Percentiles rank a stretch among this genome's conserved stretches.
These are phyloP conservation scores for Rhea americana DNA, from an alignment of 2,113 vertebrate genomes.

Conservation along the genomic window DNA sequence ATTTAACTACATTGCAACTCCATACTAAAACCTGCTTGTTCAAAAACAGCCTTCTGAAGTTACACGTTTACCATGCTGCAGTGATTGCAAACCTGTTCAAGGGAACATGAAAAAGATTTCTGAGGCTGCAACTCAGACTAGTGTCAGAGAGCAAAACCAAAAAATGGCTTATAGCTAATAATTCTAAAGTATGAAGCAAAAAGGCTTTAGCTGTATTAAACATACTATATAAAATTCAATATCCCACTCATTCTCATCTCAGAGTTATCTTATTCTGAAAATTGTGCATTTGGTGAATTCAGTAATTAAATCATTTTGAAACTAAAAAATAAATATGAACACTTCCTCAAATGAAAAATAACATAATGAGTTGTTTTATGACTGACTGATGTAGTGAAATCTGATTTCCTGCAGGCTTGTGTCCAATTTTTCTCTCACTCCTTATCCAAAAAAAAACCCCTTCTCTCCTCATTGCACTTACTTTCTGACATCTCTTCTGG, in stretches of 20 bases:
- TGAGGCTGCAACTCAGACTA: background rate
- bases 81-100: background rate
- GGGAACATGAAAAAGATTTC: background rate
- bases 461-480: background rate
- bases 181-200: background rate
- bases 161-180: background rate
- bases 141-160: background rate
- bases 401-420: background rate
- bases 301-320: constrained; percentile 1
- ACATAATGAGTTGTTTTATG: background rate
- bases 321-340: background rate
- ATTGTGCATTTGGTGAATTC: background rate
- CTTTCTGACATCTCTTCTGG: background rate
- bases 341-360: background rate
- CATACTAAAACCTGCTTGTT: background rate
- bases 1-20: background rate
- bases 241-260: background rate
- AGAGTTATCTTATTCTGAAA: background rate
- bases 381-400: background rate
- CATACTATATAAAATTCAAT: background rate
- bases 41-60: background rate
- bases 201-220: background rate
- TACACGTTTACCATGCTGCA: background rate
- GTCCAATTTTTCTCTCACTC: background rate
- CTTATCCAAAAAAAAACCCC: background rate